These are phyloP conservation scores for Stegostoma tigrinum DNA, from an alignment of 2,113 vertebrate genomes.

Conservation along the genomic window DNA sequence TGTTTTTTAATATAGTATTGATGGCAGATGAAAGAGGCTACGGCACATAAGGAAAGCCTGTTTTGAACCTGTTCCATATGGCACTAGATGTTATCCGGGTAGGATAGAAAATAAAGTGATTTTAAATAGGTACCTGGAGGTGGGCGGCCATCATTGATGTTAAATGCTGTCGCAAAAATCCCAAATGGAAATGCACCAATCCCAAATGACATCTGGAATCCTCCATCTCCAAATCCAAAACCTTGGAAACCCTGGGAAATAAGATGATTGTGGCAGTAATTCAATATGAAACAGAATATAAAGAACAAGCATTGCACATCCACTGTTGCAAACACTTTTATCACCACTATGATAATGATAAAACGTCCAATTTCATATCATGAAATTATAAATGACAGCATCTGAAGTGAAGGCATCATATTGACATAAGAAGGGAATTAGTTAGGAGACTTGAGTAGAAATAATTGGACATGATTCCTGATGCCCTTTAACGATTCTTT, in stretches of 20 bases:
- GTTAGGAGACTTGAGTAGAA: background rate
- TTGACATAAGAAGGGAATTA: background rate
- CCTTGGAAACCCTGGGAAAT: slow-evolving; percentile 84
- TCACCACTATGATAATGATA: background rate
- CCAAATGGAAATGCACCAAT: slow-evolving; percentile 97
- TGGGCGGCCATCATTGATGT: slow-evolving; percentile 92
- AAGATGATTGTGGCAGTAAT: background rate
- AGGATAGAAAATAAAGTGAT: background rate
- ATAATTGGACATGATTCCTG: too few relatives aligned
- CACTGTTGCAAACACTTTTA: background rate
- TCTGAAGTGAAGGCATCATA: background rate
- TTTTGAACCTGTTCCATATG: background rate
- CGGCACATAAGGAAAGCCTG: background rate
- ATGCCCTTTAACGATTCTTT: too few relatives aligned
- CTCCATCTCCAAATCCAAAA: slow-evolving; percentile 94
- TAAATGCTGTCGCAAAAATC: slow-evolving; percentile 96
- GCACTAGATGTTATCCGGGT: background rate
- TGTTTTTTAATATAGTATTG: too few relatives aligned
- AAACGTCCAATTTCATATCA: background rate
- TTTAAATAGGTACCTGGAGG: slow-evolving; percentile 71
- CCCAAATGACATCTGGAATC: slow-evolving; percentile 98
- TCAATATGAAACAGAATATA: background rate
- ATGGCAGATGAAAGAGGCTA: background rate
- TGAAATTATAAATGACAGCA: background rate
- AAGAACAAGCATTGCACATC: background rate